These are phyloP conservation scores for Tokudaia tokunoshimensis DNA, from an alignment of 2,797 vertebrate genomes.

Conservation along the genomic window DNA sequence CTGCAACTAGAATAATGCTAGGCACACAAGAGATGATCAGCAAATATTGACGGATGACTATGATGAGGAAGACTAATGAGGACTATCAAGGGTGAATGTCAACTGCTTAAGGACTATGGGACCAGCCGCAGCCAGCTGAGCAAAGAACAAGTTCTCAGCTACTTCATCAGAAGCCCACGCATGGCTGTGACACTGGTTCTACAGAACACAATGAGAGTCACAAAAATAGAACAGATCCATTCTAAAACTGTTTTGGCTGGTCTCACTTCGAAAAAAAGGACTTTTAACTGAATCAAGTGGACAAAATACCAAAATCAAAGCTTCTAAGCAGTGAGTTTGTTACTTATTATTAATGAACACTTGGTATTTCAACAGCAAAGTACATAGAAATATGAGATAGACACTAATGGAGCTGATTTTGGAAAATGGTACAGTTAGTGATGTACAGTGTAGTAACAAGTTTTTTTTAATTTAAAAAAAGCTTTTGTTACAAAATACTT, in stretches of 20 bases:
- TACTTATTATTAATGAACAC: slow-evolving; percentile 46
- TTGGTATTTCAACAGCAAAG: slow-evolving; percentile 48
- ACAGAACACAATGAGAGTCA: neutral
- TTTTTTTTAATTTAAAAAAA: neutral
- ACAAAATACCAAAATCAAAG: slow-evolving; percentile 56
- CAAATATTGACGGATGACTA: neutral
- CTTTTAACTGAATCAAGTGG: slow-evolving; percentile 20
- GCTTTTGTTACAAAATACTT: neutral
- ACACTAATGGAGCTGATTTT: neutral
- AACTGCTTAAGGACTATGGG: neutral
- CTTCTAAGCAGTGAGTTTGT: neutral
- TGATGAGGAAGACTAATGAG: neutral
- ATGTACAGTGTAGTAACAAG: neutral
- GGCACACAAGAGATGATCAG: neutral
- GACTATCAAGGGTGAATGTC: neutral
- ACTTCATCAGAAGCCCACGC: neutral
- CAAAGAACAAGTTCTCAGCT: neutral
- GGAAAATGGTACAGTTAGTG: neutral
- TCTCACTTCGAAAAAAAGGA: neutral
- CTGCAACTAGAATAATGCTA: neutral
- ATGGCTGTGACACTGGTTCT: neutral
- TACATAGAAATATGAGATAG: slow-evolving; percentile 4
- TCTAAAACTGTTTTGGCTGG: neutral
- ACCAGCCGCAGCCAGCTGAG: neutral
- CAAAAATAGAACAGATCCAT: neutral